phyloP scores from a whole-genome alignment of 2,113 vertebrate genomes.

The Sminthopsis crassicaudata region DNA sequence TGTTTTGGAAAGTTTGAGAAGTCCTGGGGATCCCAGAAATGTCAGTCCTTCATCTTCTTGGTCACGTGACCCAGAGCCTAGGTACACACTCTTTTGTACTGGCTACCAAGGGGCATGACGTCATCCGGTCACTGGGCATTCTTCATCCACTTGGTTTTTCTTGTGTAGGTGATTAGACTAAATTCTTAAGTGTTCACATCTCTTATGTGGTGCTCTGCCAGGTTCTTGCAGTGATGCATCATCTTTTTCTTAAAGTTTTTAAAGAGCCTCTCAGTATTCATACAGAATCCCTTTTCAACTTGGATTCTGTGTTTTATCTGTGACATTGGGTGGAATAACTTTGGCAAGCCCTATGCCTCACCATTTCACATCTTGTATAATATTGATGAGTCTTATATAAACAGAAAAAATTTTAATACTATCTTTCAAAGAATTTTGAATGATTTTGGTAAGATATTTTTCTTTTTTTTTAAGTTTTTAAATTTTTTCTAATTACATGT shows the following conservation, averaged over 20 bases:
- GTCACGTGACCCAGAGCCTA: not conserved
- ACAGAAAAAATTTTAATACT: too few relatives aligned
- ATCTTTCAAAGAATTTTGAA: not conserved
- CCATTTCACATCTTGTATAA: not conserved
- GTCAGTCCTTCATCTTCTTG: not conserved
- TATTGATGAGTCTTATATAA: not conserved
- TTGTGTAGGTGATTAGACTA: not conserved
- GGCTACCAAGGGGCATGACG: not conserved
- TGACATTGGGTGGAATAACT: not conserved
- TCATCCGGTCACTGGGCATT: not conserved
- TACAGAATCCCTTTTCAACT: not conserved
- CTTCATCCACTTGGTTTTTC: not conserved
- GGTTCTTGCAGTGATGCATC: not conserved
- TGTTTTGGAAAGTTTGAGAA: not conserved
- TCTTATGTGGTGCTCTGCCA: not conserved
- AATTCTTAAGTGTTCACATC: not conserved
- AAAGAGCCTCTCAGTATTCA: not conserved
- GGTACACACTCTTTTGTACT: not conserved
- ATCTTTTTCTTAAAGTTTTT: not conserved
- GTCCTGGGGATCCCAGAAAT: not conserved
- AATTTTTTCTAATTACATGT: too few relatives aligned
- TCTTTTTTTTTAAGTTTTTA: too few relatives aligned
- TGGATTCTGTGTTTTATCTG: not conserved
- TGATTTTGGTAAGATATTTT: not conserved
- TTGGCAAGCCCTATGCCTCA: not conserved